Evolutionary conservation across 2,113 vertebrate genomes (phyloP).

Genomic region (Synchiropus splendidus): DNA sequence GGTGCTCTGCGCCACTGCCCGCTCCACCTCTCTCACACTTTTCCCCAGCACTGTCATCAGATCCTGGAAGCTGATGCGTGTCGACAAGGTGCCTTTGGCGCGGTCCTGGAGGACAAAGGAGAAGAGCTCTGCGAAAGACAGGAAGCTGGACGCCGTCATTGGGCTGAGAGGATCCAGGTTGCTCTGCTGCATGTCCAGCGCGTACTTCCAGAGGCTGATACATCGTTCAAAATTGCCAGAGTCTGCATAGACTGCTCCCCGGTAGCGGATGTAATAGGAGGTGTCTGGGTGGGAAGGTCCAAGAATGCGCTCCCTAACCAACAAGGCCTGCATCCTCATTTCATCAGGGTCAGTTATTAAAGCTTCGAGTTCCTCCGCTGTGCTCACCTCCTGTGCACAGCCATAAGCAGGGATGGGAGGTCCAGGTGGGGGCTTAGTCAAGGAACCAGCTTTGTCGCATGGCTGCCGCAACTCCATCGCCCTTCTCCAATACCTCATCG

Average conservation of each 20-base stretch:
- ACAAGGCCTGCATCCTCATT: conserved; percentile 90
- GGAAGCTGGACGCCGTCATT: conserved; percentile 92
- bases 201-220: conserved; percentile 90
- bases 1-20: conserved; percentile 77
- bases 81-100: conserved; percentile 78
- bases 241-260: conserved; percentile 89
- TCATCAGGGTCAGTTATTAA: conserved; percentile 88
- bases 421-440: conserved; percentile 75
- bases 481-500: conserved; percentile 83
- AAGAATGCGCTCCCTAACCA: conserved; percentile 87
- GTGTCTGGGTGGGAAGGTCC: conserved; percentile 91
- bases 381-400: conserved; percentile 78
- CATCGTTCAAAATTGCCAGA: conserved; percentile 90
- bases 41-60: conserved; percentile 88
- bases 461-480: conserved; percentile 85
- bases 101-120: conserved; percentile 92
- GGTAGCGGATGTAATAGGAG: conserved; percentile 91
- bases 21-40: conserved; percentile 87
- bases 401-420: conserved; percentile 81
- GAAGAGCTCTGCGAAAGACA: conserved; percentile 92
- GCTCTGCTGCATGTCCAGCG: conserved; percentile 91
- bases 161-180: conserved; percentile 91
- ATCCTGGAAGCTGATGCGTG: conserved; percentile 81
- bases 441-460: conserved; percentile 53
- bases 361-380: conserved; percentile 80